Base-by-base conservation (phyloP, 2,888 invertebrate species). In the Pyrrhosoma nymphula region DNA sequence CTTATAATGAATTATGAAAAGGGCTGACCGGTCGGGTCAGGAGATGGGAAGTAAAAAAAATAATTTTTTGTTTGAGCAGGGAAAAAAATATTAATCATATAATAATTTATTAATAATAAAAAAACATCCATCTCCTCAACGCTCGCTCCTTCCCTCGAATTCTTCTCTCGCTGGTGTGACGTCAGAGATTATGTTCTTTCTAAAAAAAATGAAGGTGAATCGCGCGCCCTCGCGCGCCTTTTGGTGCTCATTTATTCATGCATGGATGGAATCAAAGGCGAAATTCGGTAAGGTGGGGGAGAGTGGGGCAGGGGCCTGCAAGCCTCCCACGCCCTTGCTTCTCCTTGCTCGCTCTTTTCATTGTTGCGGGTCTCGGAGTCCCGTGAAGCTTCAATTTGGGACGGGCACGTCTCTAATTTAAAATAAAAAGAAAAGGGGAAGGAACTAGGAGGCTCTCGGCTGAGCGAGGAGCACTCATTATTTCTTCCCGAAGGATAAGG, bases 171-270 rank as follows among this genome's bases (percentile, higher is more conserved):
- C n/a, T 69, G 69, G 12, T 69, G 69, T 69, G 69, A 69, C 69
- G 69, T 69, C 69, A 69, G 26, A 69, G 69, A 69, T 69, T 69
- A 69, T 69, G 69, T 69, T 69, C 69, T 26, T 69, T n/a, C 69
- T 26, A 8, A 26, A 26, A 69, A 69, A 69, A 69, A 26, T 69
- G 69, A 69, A 69, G 69, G 69, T 12, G 69, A 69, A 26, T 60
- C 47, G 47, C 47, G 47, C 69, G 23, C 26, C 18, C 69, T 8
- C 69, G 26, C 69, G 69, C 18, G 23, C 10, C 26, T 20, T n/a
- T 69, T 12, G 60, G 60, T 60, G 69, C 69, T 69, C 69, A 69
- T 69, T 69, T 69, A 69, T 69, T 69, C 69, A 69, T 69, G 3
- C 69, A 69, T n/a, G 69, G 69, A 12, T 3, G 30, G 30, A 14